Conservation (phyloP, 2,797 vertebrate species). For the Rallus crepitans region DNA sequence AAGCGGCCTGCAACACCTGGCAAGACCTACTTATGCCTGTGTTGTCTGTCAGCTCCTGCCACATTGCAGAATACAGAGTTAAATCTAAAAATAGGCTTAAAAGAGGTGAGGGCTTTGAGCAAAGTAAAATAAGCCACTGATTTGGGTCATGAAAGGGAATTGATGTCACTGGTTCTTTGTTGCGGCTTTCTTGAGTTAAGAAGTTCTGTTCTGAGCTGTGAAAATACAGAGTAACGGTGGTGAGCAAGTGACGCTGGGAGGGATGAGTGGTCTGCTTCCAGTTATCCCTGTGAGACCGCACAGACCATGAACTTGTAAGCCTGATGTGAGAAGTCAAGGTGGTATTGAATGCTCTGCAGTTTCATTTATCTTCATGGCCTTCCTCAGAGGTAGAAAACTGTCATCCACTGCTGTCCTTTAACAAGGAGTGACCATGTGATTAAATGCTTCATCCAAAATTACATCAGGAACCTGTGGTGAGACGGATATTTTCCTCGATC, state of each 20-base stretch:
- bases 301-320: not conserved
- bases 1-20: conserved; percentile 29
- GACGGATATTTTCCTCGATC: not conserved
- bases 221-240: not conserved
- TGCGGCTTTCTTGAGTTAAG: not conserved
- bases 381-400: not conserved
- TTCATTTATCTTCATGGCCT: not conserved
- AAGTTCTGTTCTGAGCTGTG: not conserved
- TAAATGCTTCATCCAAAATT: not conserved
- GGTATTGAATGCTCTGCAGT: not conserved
- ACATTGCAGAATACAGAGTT: conserved; percentile 23
- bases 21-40: conserved; percentile 27
- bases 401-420: not conserved
- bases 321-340: not conserved
- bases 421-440: not conserved
- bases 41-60: conserved; percentile 59
- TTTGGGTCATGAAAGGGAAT: conserved; percentile 67
- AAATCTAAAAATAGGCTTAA: conserved; percentile 68
- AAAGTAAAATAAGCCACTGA: conserved; percentile 69
- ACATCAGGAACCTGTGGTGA: conserved; percentile 11
- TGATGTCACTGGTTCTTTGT: conserved; percentile 48
- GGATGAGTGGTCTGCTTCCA: not conserved
- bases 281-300: not conserved
- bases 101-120: conserved; percentile 62
- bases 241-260: not conserved